phyloP scores from a whole-genome alignment of 2,113 vertebrate genomes.

The Podiceps cristatus region DNA sequence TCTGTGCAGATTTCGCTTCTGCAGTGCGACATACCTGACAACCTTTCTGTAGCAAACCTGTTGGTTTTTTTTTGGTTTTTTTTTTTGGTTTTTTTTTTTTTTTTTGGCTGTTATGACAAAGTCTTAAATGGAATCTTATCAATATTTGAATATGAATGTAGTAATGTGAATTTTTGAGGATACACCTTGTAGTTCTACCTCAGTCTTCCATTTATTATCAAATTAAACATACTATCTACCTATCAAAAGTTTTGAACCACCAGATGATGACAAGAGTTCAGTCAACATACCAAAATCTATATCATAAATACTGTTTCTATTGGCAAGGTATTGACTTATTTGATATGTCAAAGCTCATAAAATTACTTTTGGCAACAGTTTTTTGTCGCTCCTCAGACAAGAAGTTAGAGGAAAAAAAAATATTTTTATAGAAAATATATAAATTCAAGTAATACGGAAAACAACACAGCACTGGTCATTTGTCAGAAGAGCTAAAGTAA shows the following conservation, averaged over 20 bases:
- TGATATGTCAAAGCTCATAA: neutral
- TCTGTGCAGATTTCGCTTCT: neutral
- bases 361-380: neutral
- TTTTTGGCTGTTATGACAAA: neutral
- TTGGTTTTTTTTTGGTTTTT: neutral
- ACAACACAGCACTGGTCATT: neutral
- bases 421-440: neutral
- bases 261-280: neutral
- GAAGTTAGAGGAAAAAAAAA: neutral
- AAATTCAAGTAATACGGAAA: neutral
- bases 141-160: neutral
- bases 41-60: neutral
- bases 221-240: neutral
- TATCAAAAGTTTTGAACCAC: neutral
- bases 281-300: neutral
- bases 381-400: neutral
- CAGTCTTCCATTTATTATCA: neutral
- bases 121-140: neutral
- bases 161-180: neutral
- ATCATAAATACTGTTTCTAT: neutral
- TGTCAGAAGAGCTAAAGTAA: neutral
- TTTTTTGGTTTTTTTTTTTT: neutral
- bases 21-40: neutral
- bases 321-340: neutral
- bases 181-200: neutral